phyloP scores from a whole-genome alignment of 2,888 invertebrate species.

The Drosophila villosipedis region DNA sequence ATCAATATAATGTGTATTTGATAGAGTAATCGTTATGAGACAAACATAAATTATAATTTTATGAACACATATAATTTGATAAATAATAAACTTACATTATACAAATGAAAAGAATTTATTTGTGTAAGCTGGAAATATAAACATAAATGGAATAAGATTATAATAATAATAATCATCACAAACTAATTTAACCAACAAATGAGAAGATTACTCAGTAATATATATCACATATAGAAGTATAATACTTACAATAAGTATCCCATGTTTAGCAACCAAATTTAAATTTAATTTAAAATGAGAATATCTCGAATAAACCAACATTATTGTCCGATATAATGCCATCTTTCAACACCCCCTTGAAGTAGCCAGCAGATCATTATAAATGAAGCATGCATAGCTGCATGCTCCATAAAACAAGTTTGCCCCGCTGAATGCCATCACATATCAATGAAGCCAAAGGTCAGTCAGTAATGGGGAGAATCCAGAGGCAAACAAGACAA shows the following conservation, averaged over 20 bases:
- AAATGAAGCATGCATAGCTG: slow-evolving; percentile 10
- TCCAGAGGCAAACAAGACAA: slow-evolving; percentile 29
- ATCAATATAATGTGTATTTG: not conserved
- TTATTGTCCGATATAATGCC: not conserved
- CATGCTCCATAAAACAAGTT: slow-evolving; percentile 3
- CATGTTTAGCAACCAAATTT: not conserved
- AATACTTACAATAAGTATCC: not conserved
- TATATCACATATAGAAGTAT: not conserved
- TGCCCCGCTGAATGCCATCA: not conserved
- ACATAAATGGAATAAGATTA: not conserved
- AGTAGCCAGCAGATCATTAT: not conserved
- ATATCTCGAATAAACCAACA: not conserved
- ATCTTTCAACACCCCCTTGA: not conserved
- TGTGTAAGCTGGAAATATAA: not conserved
- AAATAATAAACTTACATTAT: not conserved
- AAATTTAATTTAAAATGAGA: not conserved
- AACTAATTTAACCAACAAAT: not conserved
- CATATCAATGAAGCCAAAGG: slow-evolving; percentile 35
- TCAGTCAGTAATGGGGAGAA: slow-evolving; percentile 27
- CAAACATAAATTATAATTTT: slow-evolving; percentile 1
- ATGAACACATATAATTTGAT: not conserved
- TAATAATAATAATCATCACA: not conserved
- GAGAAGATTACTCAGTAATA: not conserved
- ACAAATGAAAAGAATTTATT: not conserved
- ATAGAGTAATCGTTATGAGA: not conserved